Percentiles rank a stretch among this genome's conserved stretches.
Evolutionary conservation across 2,113 vertebrate genomes (phyloP).

Genomic region (Ochotona princeps): DNA sequence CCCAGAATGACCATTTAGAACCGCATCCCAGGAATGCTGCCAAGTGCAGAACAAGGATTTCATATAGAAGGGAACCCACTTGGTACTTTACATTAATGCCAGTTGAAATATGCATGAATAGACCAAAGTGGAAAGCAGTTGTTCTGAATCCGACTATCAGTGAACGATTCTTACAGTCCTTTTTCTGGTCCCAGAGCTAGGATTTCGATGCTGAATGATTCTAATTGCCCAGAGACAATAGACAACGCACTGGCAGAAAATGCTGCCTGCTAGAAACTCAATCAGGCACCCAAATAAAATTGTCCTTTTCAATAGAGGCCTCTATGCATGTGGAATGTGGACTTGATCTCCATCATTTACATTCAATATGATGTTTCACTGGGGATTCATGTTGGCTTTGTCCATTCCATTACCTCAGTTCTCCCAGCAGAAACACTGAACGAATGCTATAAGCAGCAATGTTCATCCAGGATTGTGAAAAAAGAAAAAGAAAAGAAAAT

Average conservation of each 20-base stretch:
- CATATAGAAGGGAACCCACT: conserved; percentile 69
- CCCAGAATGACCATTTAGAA: conserved; percentile 79
- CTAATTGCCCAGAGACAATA: conserved; percentile 79
- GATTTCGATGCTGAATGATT: conserved; percentile 80
- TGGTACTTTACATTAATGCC: conserved; percentile 75
- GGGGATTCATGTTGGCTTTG: conserved; percentile 68
- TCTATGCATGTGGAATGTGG: conserved; percentile 64
- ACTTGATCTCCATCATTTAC: conserved; percentile 75
- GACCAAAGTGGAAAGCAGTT: conserved; percentile 70
- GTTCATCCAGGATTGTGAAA: conserved; percentile 20
- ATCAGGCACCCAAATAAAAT: conserved; percentile 79
- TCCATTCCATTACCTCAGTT: conserved; percentile 66
- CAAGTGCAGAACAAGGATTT: conserved; percentile 77
- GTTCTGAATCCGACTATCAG: conserved; percentile 72
- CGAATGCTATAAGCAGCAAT: not conserved
- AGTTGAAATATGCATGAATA: conserved; percentile 72
- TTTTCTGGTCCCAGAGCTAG: conserved; percentile 69
- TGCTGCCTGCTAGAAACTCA: conserved; percentile 62
- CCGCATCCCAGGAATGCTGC: conserved; percentile 73
- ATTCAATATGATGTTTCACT: conserved; percentile 75
- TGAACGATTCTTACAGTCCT: conserved; percentile 73
- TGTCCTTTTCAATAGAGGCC: conserved; percentile 72
- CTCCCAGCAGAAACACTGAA: conserved; percentile 64
- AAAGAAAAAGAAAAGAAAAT: not conserved
- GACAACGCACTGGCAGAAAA: conserved; percentile 68